phyloP scores from a whole-genome alignment of 2,797 vertebrate species.

The Esox lucius region DNA sequence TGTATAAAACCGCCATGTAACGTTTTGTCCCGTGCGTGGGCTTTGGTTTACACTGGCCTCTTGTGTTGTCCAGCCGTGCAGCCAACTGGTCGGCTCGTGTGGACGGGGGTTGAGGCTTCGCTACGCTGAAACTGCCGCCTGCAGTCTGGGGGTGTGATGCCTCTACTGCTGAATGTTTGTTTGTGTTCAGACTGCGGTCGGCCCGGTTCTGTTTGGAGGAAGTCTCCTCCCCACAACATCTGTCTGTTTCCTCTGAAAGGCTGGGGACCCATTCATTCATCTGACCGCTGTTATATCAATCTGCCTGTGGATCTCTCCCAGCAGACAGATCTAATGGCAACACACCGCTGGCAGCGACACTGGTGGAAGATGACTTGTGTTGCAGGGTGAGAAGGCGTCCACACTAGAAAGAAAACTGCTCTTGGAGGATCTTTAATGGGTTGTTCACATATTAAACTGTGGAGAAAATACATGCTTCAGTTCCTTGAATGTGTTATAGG shows the following conservation, averaged over 20 bases:
- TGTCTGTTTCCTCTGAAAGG: constrained; percentile 47
- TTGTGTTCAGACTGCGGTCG: constrained; percentile 68
- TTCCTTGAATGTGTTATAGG: too few species aligned
- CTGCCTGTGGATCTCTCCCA: constrained; percentile 1
- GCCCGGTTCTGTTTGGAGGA: constrained; percentile 51
- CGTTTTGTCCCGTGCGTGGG: constrained; percentile 39
- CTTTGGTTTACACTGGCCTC: constrained; percentile 37
- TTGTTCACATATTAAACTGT: too few species aligned
- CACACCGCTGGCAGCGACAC: neutral
- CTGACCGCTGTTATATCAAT: constrained; percentile 36
- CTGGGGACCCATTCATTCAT: constrained; percentile 45
- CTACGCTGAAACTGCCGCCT: constrained; percentile 5
- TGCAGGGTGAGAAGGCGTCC: neutral
- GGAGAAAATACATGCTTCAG: too few species aligned
- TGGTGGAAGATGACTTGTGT: neutral
- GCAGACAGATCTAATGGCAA: constrained; percentile 23
- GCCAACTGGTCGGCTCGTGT: constrained; percentile 47
- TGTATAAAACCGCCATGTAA: constrained; percentile 22
- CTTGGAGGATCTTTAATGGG: neutral
- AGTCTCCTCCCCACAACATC: constrained; percentile 53
- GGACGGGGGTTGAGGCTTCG: constrained; percentile 29
- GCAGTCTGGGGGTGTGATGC: constrained; percentile 15
- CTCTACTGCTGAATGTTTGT: constrained; percentile 63
- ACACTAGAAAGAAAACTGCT: neutral
- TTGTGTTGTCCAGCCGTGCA: constrained; percentile 51